These are phyloP conservation scores for Ariopsis seemanni DNA, from an alignment of 2,113 vertebrate species.

Conservation along the genomic window DNA sequence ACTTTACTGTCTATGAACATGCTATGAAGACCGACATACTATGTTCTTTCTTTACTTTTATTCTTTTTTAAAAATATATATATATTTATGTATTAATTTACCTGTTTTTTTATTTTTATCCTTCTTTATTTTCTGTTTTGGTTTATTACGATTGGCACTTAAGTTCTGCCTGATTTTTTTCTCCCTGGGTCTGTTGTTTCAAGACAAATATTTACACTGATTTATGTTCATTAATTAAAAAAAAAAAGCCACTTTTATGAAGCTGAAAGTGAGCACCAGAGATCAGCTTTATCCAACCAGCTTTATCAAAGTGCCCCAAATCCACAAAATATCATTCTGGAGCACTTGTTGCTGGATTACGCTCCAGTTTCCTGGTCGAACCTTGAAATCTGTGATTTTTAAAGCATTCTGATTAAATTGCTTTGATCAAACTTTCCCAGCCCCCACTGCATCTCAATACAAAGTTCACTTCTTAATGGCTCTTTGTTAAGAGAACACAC, in stretches of 20 bases:
- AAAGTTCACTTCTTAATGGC: constrained; percentile 59
- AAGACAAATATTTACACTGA: no score
- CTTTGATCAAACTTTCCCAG: neutral
- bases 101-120: no score
- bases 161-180: no score
- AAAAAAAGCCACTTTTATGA: neutral
- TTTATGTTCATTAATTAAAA: no score
- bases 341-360: neutral
- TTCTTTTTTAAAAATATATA: no score
- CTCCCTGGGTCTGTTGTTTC: no score
- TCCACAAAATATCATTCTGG: neutral
- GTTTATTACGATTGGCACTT: no score
- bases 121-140: no score
- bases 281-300: neutral
- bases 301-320: neutral
- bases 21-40: no score
- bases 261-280: neutral
- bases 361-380: neutral
- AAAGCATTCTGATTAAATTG: neutral
- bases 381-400: neutral
- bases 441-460: constrained; percentile 31
- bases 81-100: no score
- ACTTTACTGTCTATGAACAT: no score
- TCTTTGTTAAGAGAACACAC: constrained; percentile 59
- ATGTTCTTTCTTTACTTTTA: no score